These are phyloP conservation scores for Sphaerodactylus townsendi DNA, from an alignment of 2,113 vertebrate species.

Conservation along the genomic window DNA sequence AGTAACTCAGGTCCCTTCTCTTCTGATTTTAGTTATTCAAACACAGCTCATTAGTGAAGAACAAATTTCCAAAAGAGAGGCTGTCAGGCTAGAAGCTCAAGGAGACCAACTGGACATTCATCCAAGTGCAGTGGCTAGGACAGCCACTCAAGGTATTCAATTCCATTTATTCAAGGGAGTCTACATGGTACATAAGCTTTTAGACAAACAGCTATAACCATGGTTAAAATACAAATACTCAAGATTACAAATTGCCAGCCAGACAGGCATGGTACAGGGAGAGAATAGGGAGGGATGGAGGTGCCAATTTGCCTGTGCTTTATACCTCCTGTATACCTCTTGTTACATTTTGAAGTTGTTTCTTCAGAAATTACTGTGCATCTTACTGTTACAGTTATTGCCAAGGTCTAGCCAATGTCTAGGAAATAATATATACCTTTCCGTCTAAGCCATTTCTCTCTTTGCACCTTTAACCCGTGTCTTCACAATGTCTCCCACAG, in stretches of 20 bases:
- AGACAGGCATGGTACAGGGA: neutral
- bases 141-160: neutral
- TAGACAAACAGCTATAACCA: too few species aligned
- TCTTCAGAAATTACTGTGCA: too few species aligned
- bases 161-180: too few species aligned
- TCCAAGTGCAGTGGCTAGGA: neutral
- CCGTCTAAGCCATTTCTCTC: too few species aligned
- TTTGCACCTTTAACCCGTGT: neutral
- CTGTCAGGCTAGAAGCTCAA: neutral
- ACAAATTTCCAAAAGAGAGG: neutral
- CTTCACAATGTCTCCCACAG: neutral
- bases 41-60: neutral
- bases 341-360: neutral
- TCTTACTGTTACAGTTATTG: neutral
- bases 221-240: too few species aligned
- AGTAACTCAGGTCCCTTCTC: neutral
- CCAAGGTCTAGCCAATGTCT: neutral
- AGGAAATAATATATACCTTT: neutral
- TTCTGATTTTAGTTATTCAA: slow-evolving; percentile 3
- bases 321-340: too few species aligned
- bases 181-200: too few species aligned
- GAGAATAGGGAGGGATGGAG: neutral
- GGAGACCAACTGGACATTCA: neutral
- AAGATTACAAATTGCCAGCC: too few species aligned
- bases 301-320: neutral